These are phyloP conservation scores for Drosophila rubida DNA, from an alignment of 2,888 invertebrate species.

Conservation along the genomic window DNA sequence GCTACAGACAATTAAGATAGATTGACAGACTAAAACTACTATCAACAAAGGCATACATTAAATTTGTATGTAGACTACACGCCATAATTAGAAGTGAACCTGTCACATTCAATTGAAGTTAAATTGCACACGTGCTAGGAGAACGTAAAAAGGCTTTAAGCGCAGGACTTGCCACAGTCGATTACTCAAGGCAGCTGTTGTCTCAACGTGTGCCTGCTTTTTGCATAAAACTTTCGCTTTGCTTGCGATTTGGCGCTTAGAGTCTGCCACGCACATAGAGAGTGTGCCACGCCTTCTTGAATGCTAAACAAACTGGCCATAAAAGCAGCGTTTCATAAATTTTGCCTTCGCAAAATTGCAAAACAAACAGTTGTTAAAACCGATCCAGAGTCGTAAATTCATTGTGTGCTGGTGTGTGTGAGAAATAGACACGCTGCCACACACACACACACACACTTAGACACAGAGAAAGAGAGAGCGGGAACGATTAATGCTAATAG, in stretches of 20 bases:
- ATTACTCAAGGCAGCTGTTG: not conserved
- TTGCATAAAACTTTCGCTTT: constrained; percentile 4
- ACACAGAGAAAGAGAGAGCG: not conserved
- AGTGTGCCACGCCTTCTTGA: constrained; percentile 48
- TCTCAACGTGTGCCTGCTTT: not conserved
- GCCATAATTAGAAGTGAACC: no score
- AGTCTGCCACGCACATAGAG: no score
- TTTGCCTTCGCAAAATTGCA: constrained; percentile 68
- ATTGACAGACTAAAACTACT: no score
- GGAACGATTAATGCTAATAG: constrained; percentile 69
- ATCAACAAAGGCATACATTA: no score
- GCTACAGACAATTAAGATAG: no score
- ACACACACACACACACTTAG: not conserved
- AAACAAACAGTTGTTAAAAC: constrained; percentile 73
- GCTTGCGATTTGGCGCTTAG: not conserved
- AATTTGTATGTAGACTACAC: no score
- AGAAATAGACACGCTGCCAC: constrained; percentile 26
- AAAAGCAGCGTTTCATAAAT: constrained; percentile 66
- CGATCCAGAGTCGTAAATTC: constrained; percentile 65
- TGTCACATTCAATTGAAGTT: not conserved
- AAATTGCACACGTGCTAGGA: not conserved
- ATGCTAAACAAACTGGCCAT: constrained; percentile 52
- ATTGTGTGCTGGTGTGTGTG: not conserved
- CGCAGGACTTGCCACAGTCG: not conserved
- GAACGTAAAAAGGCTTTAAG: not conserved